These are phyloP conservation scores for Ichneumoninae sp. DNA, from an alignment of 2,888 invertebrate genomes.

Conservation along the genomic window DNA sequence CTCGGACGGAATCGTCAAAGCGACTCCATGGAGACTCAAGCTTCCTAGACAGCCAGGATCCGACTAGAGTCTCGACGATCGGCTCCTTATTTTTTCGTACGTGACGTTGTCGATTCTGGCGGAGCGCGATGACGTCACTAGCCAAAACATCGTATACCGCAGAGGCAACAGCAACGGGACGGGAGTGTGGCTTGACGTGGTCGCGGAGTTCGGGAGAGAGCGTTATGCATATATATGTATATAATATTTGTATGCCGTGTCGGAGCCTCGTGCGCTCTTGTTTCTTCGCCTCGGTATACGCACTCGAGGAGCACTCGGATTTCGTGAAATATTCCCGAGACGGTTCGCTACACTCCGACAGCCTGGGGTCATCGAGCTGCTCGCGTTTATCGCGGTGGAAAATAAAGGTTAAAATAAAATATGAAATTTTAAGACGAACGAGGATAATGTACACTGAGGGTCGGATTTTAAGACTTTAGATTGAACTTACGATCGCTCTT, in stretches of 20 bases:
- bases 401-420: not conserved
- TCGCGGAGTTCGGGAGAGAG: constrained; percentile 14
- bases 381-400: not conserved
- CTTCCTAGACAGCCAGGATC: not conserved
- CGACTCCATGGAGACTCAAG: not conserved
- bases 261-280: constrained; percentile 2
- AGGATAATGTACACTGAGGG: not conserved
- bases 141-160: constrained; percentile 71
- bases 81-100: constrained; percentile 56
- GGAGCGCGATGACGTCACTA: constrained; percentile 71
- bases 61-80: not conserved
- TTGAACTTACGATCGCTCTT: too few species aligned
- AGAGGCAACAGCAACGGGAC: constrained; percentile 33
- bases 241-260: not conserved
- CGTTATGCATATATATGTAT: too few species aligned
- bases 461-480: too few species aligned
- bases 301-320: not conserved
- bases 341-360: too few species aligned
- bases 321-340: not conserved
- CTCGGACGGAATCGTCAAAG: not conserved
- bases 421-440: not conserved
- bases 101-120: constrained; percentile 70
- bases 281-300: constrained; percentile 3
- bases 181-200: constrained; percentile 8
- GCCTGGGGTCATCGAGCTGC: not conserved